Conservation (phyloP, 1,140 invertebrate species). For the Drosophila paulistorum region DNA sequence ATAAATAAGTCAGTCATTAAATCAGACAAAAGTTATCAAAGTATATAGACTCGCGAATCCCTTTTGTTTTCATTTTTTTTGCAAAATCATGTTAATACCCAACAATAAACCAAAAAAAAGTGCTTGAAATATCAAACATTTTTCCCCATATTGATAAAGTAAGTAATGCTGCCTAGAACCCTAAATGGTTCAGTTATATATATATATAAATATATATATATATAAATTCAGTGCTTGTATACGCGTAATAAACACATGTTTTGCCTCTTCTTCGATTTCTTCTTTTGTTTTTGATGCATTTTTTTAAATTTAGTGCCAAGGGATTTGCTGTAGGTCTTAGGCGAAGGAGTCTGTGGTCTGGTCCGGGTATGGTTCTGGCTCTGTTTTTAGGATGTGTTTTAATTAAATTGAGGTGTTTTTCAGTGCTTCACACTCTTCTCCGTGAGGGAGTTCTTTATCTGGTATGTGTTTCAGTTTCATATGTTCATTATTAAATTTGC, state of each 20-base stretch:
- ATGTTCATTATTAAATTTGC: slow-evolving; percentile 51
- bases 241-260: slow-evolving; percentile 45
- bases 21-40: no score
- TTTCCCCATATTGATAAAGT: slow-evolving; percentile 47
- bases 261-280: slow-evolving; percentile 36
- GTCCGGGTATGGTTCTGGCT: neutral
- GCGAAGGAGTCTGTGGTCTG: neutral
- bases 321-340: slow-evolving; percentile 46
- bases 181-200: slow-evolving; percentile 66
- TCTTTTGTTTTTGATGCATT: neutral
- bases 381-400: neutral
- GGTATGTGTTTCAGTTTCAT: slow-evolving; percentile 44
- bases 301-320: slow-evolving; percentile 36
- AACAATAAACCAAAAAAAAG: slow-evolving; percentile 21
- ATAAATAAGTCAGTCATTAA: no score
- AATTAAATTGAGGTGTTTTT: neutral
- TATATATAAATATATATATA: slow-evolving; percentile 28
- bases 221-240: slow-evolving; percentile 78
- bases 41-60: no score
- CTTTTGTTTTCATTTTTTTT: neutral
- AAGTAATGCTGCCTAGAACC: slow-evolving; percentile 67
- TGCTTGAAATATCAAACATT: slow-evolving; percentile 32
- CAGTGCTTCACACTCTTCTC: slow-evolving; percentile 9
- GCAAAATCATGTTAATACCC: slow-evolving; percentile 9
- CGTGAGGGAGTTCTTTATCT: slow-evolving; percentile 18